Evolutionary conservation across 2,113 vertebrate species (phyloP).

Genomic region (Capreolus pygargus): DNA sequence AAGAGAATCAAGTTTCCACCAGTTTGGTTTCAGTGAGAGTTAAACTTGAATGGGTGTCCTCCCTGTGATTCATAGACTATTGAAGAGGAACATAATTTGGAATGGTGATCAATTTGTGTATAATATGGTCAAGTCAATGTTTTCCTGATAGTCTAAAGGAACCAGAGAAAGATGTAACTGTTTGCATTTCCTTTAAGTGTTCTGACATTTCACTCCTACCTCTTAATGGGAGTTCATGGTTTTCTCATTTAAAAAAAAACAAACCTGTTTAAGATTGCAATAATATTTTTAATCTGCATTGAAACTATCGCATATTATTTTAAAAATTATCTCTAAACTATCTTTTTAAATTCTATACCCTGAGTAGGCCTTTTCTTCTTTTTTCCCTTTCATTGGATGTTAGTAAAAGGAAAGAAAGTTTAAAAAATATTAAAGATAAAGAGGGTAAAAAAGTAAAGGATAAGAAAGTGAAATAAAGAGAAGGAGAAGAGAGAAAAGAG

Average conservation of each 20-base stretch:
- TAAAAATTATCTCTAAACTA: background rate
- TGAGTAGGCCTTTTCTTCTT: background rate
- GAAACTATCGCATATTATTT: background rate
- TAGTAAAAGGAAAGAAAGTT: background rate
- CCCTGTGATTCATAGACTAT: background rate
- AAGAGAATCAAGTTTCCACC: background rate
- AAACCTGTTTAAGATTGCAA: background rate
- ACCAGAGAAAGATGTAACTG: background rate
- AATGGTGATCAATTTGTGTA: background rate
- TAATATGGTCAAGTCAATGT: background rate
- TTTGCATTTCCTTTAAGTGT: background rate
- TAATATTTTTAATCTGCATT: background rate
- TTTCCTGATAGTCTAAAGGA: background rate
- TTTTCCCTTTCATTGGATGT: background rate
- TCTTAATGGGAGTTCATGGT: background rate
- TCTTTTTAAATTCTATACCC: background rate
- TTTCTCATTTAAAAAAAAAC: background rate
- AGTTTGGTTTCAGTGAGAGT: background rate
- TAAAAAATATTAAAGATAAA: background rate
- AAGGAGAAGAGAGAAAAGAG: background rate
- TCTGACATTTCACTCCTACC: background rate
- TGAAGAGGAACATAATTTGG: background rate
- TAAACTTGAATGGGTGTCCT: background rate
- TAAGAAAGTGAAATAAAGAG: background rate
- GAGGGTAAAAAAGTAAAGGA: background rate